Base-by-base conservation (phyloP, 2,113 vertebrate genomes). In the Serinus canaria region DNA sequence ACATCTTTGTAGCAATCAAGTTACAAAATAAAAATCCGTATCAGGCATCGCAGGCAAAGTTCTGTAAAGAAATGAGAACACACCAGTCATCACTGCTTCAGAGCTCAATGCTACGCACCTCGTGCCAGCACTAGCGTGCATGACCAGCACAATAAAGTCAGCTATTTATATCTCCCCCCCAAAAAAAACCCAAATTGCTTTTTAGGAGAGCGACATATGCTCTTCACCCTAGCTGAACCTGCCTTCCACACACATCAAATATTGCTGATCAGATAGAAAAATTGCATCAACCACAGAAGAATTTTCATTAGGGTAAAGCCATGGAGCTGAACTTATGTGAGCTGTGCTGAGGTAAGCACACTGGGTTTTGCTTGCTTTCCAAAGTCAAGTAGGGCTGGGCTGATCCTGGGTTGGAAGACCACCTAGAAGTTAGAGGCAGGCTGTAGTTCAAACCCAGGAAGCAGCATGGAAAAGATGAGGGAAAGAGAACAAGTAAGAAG, bases 141-240 rank as follows among this genome's bases (percentile, higher is more conserved):
- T 43, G 83, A 77, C 89, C 83, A 93, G n/a, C 73, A 84, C 91
- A 94, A 87, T 60, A 25, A 89, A 89, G 70, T 53, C 64, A 91
- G 69, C 89, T 94, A 89, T 94, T 94, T 94, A 37, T 84, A 94
- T 75, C 73, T 75, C 27, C 9, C 0, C 3, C 0, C 0, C 10
- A 0, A 62, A 90, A 86, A 86, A 6, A 30, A 1, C 5, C 49
- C 35, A 94, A 73, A 80, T 77, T 44, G 77, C 68, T 83, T 93
- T 83, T 67, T 55, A 88, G 80, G 56, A 88, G 35, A 81, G 22
- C 1, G 0, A 87, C 60, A 76, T 46, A 52, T 11, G 44, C 69
- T 92, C n/a, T 78, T 96, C 87, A 94, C 83, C 88, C 69, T 41
- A 94, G 73, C 35, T 94, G 83, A 96, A 91, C 94, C 55, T 84